Evolutionary conservation across 2,888 invertebrate species (phyloP).

Genomic region (Cephonodes hylas): DNA sequence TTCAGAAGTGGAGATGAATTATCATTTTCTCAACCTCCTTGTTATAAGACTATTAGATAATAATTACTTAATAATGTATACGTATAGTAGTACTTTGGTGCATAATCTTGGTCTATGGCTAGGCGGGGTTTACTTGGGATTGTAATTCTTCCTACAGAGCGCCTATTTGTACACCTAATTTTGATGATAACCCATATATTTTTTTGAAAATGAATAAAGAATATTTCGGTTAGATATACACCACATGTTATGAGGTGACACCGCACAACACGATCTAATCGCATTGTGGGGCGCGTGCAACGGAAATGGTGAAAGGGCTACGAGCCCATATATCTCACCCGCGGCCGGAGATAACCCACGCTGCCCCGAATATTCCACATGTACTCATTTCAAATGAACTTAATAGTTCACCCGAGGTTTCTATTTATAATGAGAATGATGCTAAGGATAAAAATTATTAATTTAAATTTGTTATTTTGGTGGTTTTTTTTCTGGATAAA

Average conservation of each 20-base stretch:
- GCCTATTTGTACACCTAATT: too few relatives aligned
- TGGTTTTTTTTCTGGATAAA: neutral
- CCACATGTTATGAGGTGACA: neutral
- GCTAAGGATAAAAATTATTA: neutral
- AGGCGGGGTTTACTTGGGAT: too few relatives aligned
- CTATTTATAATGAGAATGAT: neutral
- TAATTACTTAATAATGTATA: too few relatives aligned
- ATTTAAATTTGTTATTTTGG: neutral
- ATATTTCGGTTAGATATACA: too few relatives aligned
- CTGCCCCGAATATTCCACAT: conserved; percentile 16
- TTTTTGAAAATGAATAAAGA: too few relatives aligned
- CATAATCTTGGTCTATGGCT: too few relatives aligned
- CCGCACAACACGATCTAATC: neutral
- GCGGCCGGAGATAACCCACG: conserved; percentile 23
- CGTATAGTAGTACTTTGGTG: too few relatives aligned
- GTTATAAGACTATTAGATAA: too few relatives aligned
- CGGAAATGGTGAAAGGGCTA: conserved; percentile 50
- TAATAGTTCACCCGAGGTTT: neutral
- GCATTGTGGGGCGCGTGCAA: conserved; percentile 24
- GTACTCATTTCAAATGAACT: neutral
- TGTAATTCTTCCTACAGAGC: too few relatives aligned
- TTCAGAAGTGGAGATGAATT: too few relatives aligned
- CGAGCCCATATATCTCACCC: conserved; percentile 42
- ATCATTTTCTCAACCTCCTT: too few relatives aligned
- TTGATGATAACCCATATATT: too few relatives aligned